phyloP scores from a whole-genome alignment of 2,888 invertebrate genomes.

The Ormyrus labotus region DNA sequence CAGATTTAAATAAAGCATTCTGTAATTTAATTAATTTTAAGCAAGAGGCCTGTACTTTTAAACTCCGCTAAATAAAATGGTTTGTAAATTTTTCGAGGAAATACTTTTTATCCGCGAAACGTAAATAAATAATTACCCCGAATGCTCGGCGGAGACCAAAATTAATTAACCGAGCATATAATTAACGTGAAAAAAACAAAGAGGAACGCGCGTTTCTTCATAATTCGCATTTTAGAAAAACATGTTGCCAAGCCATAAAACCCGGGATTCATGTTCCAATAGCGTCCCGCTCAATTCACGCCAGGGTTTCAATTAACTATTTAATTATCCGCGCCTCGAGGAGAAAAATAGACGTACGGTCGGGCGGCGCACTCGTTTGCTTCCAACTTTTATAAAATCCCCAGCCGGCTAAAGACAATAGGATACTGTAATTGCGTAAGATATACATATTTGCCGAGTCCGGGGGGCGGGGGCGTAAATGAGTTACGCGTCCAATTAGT shows the following conservation, averaged over 20 bases:
- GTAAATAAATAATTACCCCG: too few species aligned
- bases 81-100: too few species aligned
- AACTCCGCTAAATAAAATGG: too few species aligned
- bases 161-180: not conserved
- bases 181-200: not conserved
- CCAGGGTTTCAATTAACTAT: constrained; percentile 61
- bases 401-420: constrained; percentile 44
- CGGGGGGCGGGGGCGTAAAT: constrained; percentile 46
- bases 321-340: constrained; percentile 58
- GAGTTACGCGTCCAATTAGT: constrained; percentile 68
- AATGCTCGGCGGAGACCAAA: not conserved
- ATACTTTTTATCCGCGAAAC: too few species aligned
- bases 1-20: too few species aligned
- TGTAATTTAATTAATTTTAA: too few species aligned
- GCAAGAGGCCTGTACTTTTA: too few species aligned
- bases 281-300: not conserved
- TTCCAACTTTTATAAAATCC: too few species aligned
- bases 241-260: constrained; percentile 8
- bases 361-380: not conserved
- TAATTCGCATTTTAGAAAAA: too few species aligned
- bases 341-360: constrained; percentile 17
- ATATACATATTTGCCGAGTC: constrained; percentile 58
- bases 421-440: constrained; percentile 63
- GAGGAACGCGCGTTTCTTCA: not conserved
- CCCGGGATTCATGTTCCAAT: constrained; percentile 42